Percentiles rank a stretch among this genome's conserved stretches.
phyloP scores from a whole-genome alignment of 64 coral and sea anemone genomes.

The Dendrophyllia cribrosa region DNA sequence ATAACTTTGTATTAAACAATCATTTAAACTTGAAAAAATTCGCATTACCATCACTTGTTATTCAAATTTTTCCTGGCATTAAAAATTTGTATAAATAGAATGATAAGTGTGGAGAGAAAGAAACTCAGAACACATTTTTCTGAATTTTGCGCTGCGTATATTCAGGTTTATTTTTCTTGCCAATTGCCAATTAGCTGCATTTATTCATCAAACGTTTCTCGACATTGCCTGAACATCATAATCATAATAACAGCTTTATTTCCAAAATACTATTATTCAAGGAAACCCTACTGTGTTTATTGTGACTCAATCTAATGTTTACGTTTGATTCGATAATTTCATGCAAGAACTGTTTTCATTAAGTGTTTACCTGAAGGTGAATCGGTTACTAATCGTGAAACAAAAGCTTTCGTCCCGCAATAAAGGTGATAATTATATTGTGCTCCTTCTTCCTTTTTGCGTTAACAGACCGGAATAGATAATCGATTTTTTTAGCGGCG shows the following conservation, averaged over 20 bases:
- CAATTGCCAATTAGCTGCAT: no score
- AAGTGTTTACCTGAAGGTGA: neutral
- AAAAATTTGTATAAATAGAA: no score
- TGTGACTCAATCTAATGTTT: constrained; percentile 5
- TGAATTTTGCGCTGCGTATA: no score
- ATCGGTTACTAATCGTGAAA: neutral
- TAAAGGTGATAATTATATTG: neutral
- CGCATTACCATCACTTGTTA: neutral
- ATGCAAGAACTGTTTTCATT: neutral
- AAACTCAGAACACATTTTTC: no score
- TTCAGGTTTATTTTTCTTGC: no score
- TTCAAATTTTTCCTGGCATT: neutral
- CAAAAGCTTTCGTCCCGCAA: neutral
- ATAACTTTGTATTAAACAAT: neutral
- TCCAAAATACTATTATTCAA: neutral
- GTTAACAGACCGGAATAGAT: neutral
- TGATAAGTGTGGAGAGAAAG: no score
- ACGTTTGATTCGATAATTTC: constrained; percentile 17
- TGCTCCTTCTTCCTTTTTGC: neutral
- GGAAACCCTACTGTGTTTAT: neutral
- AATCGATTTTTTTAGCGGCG: neutral
- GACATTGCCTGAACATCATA: no score
- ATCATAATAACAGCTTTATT: no score
- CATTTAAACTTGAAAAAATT: no score
- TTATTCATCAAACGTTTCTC: no score